Evolutionary conservation across 2,888 invertebrate species (phyloP).

Genomic region (Tinea semifulvella): DNA sequence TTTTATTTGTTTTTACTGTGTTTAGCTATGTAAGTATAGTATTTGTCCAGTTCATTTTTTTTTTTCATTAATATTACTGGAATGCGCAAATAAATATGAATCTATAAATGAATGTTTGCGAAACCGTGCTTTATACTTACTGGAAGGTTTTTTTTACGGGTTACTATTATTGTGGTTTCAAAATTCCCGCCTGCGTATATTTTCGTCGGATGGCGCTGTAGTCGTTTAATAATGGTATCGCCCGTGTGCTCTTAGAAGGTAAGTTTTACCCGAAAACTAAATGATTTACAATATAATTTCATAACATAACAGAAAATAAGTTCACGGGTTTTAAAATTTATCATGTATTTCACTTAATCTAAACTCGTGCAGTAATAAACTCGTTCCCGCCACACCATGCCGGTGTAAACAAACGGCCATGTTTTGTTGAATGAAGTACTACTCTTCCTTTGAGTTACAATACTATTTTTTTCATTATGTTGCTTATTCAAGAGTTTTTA

Average conservation of each 20-base stretch:
- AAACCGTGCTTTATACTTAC: too few relatives aligned
- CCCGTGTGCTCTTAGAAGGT: conserved; percentile 36
- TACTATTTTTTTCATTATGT: conserved; percentile 21
- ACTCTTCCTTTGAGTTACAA: conserved; percentile 18
- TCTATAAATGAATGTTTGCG: too few relatives aligned
- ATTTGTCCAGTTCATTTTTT: too few relatives aligned
- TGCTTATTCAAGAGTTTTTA: too few relatives aligned
- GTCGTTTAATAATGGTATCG: conserved; percentile 37
- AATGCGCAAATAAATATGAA: too few relatives aligned
- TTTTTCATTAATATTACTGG: too few relatives aligned
- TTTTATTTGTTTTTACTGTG: too few relatives aligned
- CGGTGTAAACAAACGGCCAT: conserved; percentile 69
- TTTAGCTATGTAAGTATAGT: too few relatives aligned
- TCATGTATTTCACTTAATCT: not conserved
- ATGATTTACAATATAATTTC: not conserved
- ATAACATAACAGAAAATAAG: not conserved
- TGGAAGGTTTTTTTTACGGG: too few relatives aligned
- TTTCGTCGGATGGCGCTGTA: conserved; percentile 18
- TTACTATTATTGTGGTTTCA: too few relatives aligned
- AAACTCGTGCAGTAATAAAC: conserved; percentile 21
- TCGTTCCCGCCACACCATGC: conserved; percentile 62
- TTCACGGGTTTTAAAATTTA: too few relatives aligned
- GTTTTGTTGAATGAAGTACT: conserved; percentile 45
- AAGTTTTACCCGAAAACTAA: not conserved
- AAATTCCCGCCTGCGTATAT: conserved; percentile 36